These are phyloP conservation scores for Carollia perspicillata DNA, from an alignment of 2,113 vertebrate species.

Conservation along the genomic window DNA sequence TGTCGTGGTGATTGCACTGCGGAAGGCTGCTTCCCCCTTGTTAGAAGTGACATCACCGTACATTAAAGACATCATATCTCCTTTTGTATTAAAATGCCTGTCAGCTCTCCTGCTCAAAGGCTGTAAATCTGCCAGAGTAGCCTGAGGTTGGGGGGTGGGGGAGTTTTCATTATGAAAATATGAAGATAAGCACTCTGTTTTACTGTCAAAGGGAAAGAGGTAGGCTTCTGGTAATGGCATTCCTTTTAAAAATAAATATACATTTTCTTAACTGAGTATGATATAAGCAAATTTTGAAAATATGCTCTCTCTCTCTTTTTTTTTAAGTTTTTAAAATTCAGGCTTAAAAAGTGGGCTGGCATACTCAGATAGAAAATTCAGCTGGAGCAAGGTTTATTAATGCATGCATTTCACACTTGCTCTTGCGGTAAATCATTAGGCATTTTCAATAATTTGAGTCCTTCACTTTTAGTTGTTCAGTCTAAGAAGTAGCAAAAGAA, in stretches of 20 bases:
- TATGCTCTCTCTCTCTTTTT: neutral
- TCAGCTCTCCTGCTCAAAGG: conserved; percentile 81
- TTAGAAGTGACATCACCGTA: conserved; percentile 86
- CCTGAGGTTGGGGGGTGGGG: conserved; percentile 78
- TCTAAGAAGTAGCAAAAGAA: conserved; percentile 64
- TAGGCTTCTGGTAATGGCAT: conserved; percentile 71
- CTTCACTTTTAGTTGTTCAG: conserved; percentile 60
- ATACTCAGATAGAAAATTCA: conserved; percentile 48
- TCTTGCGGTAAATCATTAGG: conserved; percentile 73
- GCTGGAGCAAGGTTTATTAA: conserved; percentile 74
- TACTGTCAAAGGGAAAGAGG: conserved; percentile 79
- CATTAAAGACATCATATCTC: conserved; percentile 86
- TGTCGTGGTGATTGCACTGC: conserved; percentile 78
- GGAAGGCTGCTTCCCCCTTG: conserved; percentile 78
- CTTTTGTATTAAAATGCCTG: conserved; percentile 87
- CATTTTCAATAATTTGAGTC: conserved; percentile 71
- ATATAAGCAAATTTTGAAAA: conserved; percentile 66
- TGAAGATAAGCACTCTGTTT: conserved; percentile 80
- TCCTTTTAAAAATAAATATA: conserved; percentile 77
- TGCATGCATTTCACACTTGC: conserved; percentile 64
- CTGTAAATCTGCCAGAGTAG: conserved; percentile 83
- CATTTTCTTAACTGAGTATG: conserved; percentile 69
- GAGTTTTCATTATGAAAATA: conserved; percentile 87
- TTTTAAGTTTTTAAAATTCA: conserved; percentile 30
- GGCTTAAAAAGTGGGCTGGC: conserved; percentile 38